These are phyloP conservation scores for Lordiphosa clarofinis DNA, from an alignment of 1,140 invertebrate species.

Conservation along the genomic window DNA sequence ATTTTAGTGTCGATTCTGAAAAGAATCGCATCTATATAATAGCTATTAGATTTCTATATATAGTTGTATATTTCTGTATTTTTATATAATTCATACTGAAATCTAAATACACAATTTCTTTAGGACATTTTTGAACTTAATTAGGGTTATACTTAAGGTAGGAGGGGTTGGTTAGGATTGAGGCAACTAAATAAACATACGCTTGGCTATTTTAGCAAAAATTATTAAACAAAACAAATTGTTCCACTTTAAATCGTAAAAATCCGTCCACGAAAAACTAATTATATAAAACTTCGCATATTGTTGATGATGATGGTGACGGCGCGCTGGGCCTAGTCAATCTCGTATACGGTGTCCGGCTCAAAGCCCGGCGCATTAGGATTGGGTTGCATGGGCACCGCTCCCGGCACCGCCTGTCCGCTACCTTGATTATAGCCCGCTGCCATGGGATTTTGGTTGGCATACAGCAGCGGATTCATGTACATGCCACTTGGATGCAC, in stretches of 20 bases:
- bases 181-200: conserved; percentile 37
- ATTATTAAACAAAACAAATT: conserved; percentile 14
- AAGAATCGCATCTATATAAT: conserved; percentile 42
- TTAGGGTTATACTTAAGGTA: conserved; percentile 21
- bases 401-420: conserved; percentile 67
- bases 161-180: not conserved
- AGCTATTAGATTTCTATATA: conserved; percentile 49
- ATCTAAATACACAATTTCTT: conserved; percentile 35
- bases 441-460: conserved; percentile 70
- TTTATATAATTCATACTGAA: conserved; percentile 24
- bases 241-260: too few species aligned
- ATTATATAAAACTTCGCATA: not conserved
- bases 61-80: conserved; percentile 28
- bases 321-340: conserved; percentile 48
- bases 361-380: conserved; percentile 56
- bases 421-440: conserved; percentile 63
- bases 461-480: conserved; percentile 76
- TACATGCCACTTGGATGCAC: conserved; percentile 75
- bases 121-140: conserved; percentile 65
- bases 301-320: not conserved
- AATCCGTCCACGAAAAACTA: not conserved
- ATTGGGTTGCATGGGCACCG: conserved; percentile 14
- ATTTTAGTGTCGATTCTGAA: conserved; percentile 24
- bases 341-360: conserved; percentile 73
- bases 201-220: conserved; percentile 27